These are phyloP conservation scores for Geotrypetes seraphini DNA, from an alignment of 2,797 vertebrate genomes.

Conservation along the genomic window DNA sequence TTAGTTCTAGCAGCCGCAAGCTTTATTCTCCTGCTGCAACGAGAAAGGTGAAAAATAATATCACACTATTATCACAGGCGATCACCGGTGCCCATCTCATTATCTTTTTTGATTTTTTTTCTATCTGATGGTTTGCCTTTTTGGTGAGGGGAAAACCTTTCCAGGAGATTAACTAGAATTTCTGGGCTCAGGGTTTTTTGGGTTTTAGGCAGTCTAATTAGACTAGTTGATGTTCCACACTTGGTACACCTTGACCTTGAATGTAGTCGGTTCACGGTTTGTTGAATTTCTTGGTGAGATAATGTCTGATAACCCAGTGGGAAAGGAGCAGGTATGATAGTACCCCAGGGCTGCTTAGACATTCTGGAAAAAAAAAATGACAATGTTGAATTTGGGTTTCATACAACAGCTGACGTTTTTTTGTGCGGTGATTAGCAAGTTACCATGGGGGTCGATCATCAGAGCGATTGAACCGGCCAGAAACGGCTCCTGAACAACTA, in stretches of 20 bases:
- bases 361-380: too few relatives aligned
- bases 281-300: neutral
- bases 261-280: neutral
- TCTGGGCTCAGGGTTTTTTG: neutral
- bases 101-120: conserved; percentile 7
- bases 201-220: neutral
- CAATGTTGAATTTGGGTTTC: too few relatives aligned
- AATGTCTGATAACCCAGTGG: neutral
- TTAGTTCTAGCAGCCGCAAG: neutral
- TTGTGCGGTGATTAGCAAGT: too few relatives aligned
- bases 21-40: conserved; percentile 4
- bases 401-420: too few relatives aligned
- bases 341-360: conserved; percentile 1
- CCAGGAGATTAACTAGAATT: conserved; percentile 5
- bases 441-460: too few relatives aligned
- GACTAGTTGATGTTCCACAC: neutral
- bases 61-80: neutral
- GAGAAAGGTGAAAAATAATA: too few relatives aligned
- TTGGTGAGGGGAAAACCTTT: neutral
- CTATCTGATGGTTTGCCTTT: conserved; percentile 9
- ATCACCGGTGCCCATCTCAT: conserved; percentile 5
- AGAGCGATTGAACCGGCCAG: too few relatives aligned
- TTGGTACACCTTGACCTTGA: neutral
- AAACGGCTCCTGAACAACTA: too few relatives aligned
- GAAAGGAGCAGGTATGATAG: neutral